Conservation (phyloP, 2,797 vertebrate species). For the Pangasius mekongensis region DNA sequence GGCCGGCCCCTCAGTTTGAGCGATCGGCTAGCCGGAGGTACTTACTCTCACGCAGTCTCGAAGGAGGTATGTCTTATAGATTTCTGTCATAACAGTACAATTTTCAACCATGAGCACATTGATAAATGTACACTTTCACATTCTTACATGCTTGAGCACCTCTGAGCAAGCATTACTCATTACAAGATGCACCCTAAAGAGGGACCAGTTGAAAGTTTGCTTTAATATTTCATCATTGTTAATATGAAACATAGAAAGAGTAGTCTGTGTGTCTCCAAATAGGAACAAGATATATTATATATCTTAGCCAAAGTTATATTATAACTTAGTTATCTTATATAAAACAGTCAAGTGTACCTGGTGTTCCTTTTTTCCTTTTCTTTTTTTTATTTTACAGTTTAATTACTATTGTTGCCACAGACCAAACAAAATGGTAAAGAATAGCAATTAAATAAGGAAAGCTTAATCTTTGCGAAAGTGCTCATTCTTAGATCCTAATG, state of each 20-base stretch:
- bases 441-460: background rate
- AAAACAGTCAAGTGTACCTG: no score
- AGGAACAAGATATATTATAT: background rate
- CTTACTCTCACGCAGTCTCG: conserved; percentile 92
- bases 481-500: background rate
- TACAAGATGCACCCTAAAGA: background rate
- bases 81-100: background rate
- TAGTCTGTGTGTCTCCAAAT: background rate
- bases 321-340: no score
- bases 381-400: background rate
- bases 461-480: background rate
- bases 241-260: background rate
- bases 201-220: background rate
- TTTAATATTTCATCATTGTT: background rate
- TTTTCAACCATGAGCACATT: background rate
- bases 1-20: conserved; percentile 94
- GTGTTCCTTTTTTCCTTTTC: no score
- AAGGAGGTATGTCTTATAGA: conserved; percentile 82
- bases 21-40: conserved; percentile 97
- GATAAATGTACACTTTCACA: background rate
- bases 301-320: no score
- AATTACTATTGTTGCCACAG: background rate
- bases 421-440: background rate
- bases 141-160: background rate
- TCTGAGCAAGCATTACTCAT: background rate